phyloP scores from a whole-genome alignment of 2,797 vertebrate genomes.

The Myotis daubentonii region DNA sequence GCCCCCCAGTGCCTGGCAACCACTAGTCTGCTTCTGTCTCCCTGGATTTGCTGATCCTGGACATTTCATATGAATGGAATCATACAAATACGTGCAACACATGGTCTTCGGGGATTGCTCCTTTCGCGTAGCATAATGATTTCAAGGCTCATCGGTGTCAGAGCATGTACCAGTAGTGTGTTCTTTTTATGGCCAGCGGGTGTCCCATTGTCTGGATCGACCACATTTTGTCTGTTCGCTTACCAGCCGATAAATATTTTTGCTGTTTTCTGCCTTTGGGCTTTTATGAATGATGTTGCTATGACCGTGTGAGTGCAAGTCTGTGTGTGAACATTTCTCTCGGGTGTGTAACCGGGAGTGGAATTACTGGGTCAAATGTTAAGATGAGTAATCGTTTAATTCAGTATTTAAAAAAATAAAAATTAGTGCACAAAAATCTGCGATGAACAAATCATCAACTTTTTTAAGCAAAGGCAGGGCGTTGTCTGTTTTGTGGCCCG shows the following conservation, averaged over 20 bases:
- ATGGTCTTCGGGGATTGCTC: neutral
- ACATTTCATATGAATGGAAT: neutral
- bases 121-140: too few relatives aligned
- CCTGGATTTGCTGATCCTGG: neutral
- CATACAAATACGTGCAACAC: accelerated
- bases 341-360: neutral
- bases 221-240: neutral
- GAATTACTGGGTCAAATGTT: neutral
- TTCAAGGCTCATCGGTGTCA: too few relatives aligned
- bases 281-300: neutral
- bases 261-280: neutral
- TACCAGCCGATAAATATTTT: neutral
- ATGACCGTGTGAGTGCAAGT: neutral
- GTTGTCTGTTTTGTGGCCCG: neutral
- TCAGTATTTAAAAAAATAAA: neutral
- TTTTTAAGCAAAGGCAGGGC: neutral
- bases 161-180: accelerated
- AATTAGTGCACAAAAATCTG: neutral
- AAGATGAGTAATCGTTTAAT: neutral
- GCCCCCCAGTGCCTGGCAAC: neutral
- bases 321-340: neutral
- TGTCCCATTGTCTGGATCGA: neutral
- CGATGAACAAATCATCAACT: neutral
- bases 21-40: neutral
- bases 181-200: neutral